Evolutionary conservation across 2,113 vertebrate genomes (phyloP).

Genomic region (Anoplopoma fimbria): DNA sequence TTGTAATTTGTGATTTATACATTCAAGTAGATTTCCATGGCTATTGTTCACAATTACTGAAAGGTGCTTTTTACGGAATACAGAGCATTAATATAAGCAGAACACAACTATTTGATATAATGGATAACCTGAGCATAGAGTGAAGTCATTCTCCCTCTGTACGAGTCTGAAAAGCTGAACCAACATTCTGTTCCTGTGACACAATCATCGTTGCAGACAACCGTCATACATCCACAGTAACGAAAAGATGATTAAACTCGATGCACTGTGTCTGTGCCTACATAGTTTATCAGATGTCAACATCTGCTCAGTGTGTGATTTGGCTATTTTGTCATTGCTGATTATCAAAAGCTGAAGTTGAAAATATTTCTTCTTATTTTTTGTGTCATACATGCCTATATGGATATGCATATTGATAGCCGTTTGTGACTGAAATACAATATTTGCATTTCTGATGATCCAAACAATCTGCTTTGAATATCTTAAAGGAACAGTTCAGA

Average conservation of each 20-base stretch:
- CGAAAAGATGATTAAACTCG: neutral
- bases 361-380: neutral
- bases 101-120: neutral
- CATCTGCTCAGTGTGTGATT: neutral
- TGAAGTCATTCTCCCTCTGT: neutral
- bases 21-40: neutral
- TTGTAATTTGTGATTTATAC: slow-evolving; percentile 28
- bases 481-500: slow-evolving; percentile 1
- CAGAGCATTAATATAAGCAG: neutral
- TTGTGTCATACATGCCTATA: slow-evolving; percentile 22
- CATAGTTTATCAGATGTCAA: neutral
- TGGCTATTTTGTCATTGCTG: neutral
- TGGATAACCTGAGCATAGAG: neutral
- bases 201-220: neutral
- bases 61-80: neutral
- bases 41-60: neutral
- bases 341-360: neutral
- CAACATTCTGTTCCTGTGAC: neutral
- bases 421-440: slow-evolving; percentile 13
- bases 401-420: neutral
- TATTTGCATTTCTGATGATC: slow-evolving; percentile 24
- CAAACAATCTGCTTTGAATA: slow-evolving; percentile 8
- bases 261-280: neutral
- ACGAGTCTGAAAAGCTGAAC: too few relatives aligned
- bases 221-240: neutral